Evolutionary conservation across 2,797 vertebrate species (phyloP).

Genomic region (Malurus leucopterus): DNA sequence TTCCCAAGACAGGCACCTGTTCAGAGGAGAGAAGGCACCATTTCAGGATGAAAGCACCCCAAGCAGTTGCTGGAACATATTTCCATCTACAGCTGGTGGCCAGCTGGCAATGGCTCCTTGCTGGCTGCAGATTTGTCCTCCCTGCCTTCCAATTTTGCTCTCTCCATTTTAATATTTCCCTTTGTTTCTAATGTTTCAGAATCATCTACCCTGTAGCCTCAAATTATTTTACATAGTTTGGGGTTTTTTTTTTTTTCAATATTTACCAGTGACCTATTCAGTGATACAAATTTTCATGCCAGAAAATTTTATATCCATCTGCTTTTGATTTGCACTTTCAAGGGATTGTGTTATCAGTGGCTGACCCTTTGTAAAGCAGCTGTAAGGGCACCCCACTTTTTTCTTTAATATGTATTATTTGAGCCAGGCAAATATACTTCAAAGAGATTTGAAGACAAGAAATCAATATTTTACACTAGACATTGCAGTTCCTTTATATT

Average conservation of each 20-base stretch:
- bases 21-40: neutral
- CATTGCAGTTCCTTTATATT: neutral
- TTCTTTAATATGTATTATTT: neutral
- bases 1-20: neutral
- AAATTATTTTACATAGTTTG: neutral
- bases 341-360: neutral
- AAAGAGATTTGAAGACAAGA: neutral
- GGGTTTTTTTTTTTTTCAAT: neutral
- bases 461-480: neutral
- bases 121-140: neutral
- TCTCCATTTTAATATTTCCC: neutral
- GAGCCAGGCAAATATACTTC: neutral
- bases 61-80: constrained; percentile 38
- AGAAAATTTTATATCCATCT: neutral
- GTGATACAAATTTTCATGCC: neutral
- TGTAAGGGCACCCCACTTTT: neutral
- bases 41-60: neutral
- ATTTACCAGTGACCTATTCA: neutral
- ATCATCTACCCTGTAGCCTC: neutral
- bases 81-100: neutral
- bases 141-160: neutral
- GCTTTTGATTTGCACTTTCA: constrained; percentile 13
- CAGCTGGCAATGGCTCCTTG: neutral
- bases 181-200: neutral
- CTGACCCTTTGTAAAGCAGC: neutral